Evolutionary conservation across 2,888 invertebrate species (phyloP).

Genomic region (Spodoptera exigua): DNA sequence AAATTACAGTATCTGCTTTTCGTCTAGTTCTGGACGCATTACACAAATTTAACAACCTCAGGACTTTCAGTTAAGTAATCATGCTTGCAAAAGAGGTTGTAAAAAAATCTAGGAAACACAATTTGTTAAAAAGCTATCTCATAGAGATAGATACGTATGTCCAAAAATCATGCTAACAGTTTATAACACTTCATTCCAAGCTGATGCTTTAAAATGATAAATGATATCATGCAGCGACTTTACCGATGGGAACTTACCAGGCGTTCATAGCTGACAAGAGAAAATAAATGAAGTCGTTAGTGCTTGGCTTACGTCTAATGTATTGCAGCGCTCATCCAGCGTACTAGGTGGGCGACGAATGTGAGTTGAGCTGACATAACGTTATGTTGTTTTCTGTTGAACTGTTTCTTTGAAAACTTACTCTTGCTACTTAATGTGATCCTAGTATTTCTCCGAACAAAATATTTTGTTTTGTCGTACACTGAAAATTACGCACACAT

Average conservation of each 20-base stretch:
- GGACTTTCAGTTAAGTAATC: no score
- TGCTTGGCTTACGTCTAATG: constrained; percentile 70
- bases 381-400: no score
- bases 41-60: no score
- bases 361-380: constrained; percentile 8
- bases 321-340: constrained; percentile 55
- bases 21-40: no score
- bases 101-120: no score
- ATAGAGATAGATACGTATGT: no score
- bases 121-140: no score
- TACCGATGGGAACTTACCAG: constrained; percentile 60
- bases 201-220: constrained; percentile 49
- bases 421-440: neutral
- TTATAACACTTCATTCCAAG: constrained; percentile 30
- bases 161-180: constrained; percentile 18
- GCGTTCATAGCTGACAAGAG: constrained; percentile 64
- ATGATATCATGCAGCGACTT: constrained; percentile 48
- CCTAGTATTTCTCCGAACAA: neutral
- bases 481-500: no score
- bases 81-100: no score
- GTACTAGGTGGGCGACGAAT: constrained; percentile 12
- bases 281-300: constrained; percentile 75
- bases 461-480: no score
- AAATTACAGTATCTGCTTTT: no score
- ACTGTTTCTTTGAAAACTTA: neutral